Base-by-base conservation (phyloP, 2,888 invertebrate species). In the Molanna angustata region DNA sequence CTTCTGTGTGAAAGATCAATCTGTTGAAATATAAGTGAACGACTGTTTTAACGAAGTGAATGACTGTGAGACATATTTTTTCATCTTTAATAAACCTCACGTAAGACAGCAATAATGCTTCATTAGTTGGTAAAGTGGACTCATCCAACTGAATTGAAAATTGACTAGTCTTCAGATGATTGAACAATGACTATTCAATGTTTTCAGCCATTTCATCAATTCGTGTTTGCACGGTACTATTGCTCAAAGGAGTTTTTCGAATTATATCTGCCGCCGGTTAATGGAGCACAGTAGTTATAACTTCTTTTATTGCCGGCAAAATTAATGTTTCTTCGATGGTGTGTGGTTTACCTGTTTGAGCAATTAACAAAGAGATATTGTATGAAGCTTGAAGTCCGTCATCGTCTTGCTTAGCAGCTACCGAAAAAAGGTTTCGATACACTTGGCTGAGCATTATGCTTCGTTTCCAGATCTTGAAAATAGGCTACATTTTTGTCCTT, bases 271-370 rank as follows among this genome's bases (percentile, higher is more conserved):
- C 21, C 4, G 45, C 44, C 20, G 47, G 20, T 41, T 59, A 51
- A 55, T 61, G 61, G 22, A 61, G 59, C 42, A 58, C 52, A 49
- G 55, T 60, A 19, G 18, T 47, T 54, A 54, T 40, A 47, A 55
- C 54, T 50, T 61, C 53, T 22, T 54, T 58, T 49, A 61, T 42
- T 45, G 59, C 59, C 35, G 60, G 59, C 39, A 60, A 54, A 60
- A 58, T 61, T 52, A 61, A 54, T 11, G 27, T 27, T 13, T 35
- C 35, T 11, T 13, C 35, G 13, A 35, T 35, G 4, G 4, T 35
- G 13, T 35, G 35, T n/a, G 35, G 35, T 35, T 35, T 35, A 11
- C 35, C 35, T 13, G 35, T 4, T 35, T n/a, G 6, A n/a, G 13
- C 14, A 13, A 35, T 35, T n/a, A 35, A n/a, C 13, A 35, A n/a